Evolutionary conservation across 53 echinoderm and acorn worm genomes (phyloP), one percentile per base, ranked within the genome.

Genomic region (Mesocentrotus franciscanus): DNA sequence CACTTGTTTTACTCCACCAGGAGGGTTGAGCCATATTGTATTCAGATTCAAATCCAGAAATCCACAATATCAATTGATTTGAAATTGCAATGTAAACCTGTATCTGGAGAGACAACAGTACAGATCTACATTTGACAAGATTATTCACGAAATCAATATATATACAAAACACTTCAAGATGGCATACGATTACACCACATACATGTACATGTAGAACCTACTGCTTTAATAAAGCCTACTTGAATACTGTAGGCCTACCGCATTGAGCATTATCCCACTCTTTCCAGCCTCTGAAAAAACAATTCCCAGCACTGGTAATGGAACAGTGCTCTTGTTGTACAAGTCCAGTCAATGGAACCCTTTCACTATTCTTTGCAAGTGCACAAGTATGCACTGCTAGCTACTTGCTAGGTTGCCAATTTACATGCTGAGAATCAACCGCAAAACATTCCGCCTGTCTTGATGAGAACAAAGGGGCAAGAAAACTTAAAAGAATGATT

Each of bases 351-450:
- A 76, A 76, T 76, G 76, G 76, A 76, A 76, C 76, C 29, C 76
- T 76, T 76, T 76, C 76, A 76, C 76, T 76, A 76, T 76, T 76
- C 30, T 76, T 76, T 76, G 30, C 76, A 30, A 76, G 2, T 10
- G 32, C 9, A 76, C 32, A 76, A 33, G 76, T 76, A 76, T 76
- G 33, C 76, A 76, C 30, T 32, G 20, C 64, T 20, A 64, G 16
- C 18, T 64, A n/a, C 76, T 30, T 76, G 13, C 76, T 15, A 76
- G 14, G 76, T 76, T 76, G 76, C 76, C 76, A 76, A 76, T 76
- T 76, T 76, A 3, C 76, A 76, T 76, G 76, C 76, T 76, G 76
- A 76, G 76, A 76, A 76, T 76, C 33, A 76, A 76, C 76, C 76
- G 33, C 76, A 32, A 33, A n/a, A 76, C 33, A 68, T 20, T 66